Conservation (phyloP, 2,113 vertebrate species). For the Ctenodactylus gundi region DNA sequence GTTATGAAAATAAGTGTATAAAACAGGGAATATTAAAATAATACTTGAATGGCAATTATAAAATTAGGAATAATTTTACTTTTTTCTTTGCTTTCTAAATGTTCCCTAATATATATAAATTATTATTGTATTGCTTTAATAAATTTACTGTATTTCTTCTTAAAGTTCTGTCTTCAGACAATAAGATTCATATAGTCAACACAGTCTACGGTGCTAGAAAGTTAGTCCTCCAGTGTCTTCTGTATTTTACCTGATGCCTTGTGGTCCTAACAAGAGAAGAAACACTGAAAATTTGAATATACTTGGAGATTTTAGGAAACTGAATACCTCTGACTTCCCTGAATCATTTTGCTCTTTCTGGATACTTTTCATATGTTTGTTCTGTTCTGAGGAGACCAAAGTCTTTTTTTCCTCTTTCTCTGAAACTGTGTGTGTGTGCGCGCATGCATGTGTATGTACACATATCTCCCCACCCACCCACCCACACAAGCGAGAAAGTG, state of each 20-base stretch:
- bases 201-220: not conserved
- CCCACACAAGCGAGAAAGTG: not conserved
- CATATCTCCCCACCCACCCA: no score
- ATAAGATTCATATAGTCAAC: not conserved
- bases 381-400: not conserved
- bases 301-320: not conserved
- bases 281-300: not conserved
- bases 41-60: not conserved
- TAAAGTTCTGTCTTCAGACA: not conserved
- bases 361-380: not conserved
- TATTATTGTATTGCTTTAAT: slow-evolving; percentile 38
- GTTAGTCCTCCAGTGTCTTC: not conserved
- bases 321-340: not conserved
- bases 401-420: not conserved
- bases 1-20: no score
- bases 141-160: not conserved
- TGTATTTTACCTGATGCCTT: not conserved
- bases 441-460: no score
- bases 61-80: not conserved
- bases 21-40: slow-evolving; percentile 19
- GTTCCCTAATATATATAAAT: not conserved
- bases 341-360: not conserved
- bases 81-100: slow-evolving; percentile 6
- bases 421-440: not conserved
- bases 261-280: not conserved